phyloP scores from a whole-genome alignment of 23 tunicate genomes.

The Clavelina lepadiformis region DNA sequence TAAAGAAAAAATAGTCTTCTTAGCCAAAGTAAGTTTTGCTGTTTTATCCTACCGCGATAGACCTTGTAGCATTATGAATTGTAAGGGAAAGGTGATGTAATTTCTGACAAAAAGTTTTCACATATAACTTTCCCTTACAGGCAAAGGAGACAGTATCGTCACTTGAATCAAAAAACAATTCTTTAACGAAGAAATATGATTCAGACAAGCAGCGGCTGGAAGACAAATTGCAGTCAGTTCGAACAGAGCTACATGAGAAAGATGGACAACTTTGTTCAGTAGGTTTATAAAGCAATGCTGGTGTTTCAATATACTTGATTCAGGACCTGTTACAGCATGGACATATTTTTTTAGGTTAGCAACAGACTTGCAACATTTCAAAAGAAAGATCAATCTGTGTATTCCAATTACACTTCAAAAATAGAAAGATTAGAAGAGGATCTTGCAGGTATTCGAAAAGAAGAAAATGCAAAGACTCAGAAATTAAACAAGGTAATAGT shows the following conservation, averaged over 20 bases:
- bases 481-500: too few relatives aligned
- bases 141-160: neutral
- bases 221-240: constrained; percentile 4
- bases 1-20: neutral
- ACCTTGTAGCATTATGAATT: too few relatives aligned
- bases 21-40: neutral
- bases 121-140: neutral
- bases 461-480: too few relatives aligned
- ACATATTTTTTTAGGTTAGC: neutral
- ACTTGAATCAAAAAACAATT: neutral
- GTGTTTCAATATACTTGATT: neutral
- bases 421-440: constrained; percentile 8
- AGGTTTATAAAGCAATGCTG: neutral
- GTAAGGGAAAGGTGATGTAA: neutral
- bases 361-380: constrained; percentile 3
- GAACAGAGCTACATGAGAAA: constrained; percentile 1
- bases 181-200: neutral
- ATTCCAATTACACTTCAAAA: neutral
- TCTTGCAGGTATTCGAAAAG: too few relatives aligned
- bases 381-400: constrained; percentile 6
- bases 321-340: neutral
- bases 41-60: neutral
- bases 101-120: neutral
- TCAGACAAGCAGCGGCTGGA: neutral
- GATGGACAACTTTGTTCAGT: constrained; percentile 14